These are phyloP conservation scores for Cremastinae sp. DNA, from an alignment of 2,888 invertebrate species.

Conservation along the genomic window DNA sequence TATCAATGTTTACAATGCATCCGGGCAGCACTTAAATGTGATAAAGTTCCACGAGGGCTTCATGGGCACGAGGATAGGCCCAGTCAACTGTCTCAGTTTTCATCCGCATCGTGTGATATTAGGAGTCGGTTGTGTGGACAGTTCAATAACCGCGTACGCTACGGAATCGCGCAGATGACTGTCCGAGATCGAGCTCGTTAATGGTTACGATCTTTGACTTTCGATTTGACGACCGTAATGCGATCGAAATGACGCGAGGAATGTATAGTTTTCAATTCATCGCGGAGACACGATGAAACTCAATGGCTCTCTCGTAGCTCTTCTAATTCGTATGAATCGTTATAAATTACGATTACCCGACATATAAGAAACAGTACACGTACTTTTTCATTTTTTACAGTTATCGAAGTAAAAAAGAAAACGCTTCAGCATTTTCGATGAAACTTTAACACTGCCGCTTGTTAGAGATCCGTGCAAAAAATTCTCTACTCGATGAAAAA, in stretches of 20 bases:
- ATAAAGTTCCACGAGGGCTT: slow-evolving; percentile 96
- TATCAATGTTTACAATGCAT: slow-evolving; percentile 88
- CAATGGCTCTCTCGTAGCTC: slow-evolving; percentile 3
- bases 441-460: no score
- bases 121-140: slow-evolving; percentile 93
- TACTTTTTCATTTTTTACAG: no score
- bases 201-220: slow-evolving; percentile 67
- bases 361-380: no score
- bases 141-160: slow-evolving; percentile 91
- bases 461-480: no score
- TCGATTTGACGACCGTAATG: slow-evolving; percentile 21
- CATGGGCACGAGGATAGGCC: slow-evolving; percentile 91
- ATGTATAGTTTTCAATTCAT: slow-evolving; percentile 4
- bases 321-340: slow-evolving; percentile 10
- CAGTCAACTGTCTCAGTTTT: slow-evolving; percentile 93
- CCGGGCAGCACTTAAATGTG: slow-evolving; percentile 87
- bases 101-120: slow-evolving; percentile 93
- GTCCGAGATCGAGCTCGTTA: slow-evolving; percentile 74
- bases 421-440: no score
- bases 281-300: slow-evolving; percentile 1
- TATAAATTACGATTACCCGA: neutral
- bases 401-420: no score
- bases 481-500: no score
- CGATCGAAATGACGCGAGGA: slow-evolving; percentile 6
- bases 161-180: slow-evolving; percentile 87